Base-by-base conservation (phyloP, 2,797 vertebrate genomes). In the Chromobotia macracanthus region DNA sequence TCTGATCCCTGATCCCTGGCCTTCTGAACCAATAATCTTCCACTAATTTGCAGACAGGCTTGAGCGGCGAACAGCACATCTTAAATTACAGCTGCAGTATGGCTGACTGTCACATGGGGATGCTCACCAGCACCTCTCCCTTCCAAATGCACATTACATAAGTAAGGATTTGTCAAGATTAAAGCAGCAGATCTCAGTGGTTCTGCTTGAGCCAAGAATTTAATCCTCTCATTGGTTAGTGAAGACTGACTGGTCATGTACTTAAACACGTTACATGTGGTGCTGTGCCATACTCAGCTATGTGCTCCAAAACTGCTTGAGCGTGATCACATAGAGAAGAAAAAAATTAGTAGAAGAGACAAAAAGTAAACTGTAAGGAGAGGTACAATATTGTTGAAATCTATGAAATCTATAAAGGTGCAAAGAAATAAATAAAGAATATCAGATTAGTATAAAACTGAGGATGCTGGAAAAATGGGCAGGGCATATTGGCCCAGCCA, bases 111-210 rank as follows among this genome's bases (percentile, higher is more conserved):
- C 25, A 71, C n/a, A 58, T n/a, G 15, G 18, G 11, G 58, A 46
- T 58, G 48, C 76, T 76, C 58, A 71, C 21, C 65, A 41, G 41
- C 48, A 31, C 51, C 31, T 64, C 61, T 41, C 23, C 19, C 13
- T 46, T 67, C 8, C 38, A 38, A 72, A 65, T 60, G 25, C 68
- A 31, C 38, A 67, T 73, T 67, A 68, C 19, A 72, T n/a, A n/a
- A 73, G 35, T 9, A 65, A 60, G 75, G 60, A 72, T 72, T 72
- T 77, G 66, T 77, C 75, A 38, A 77, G 41, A 77, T 77, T 77
- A 60, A 60, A 21, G 55, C 53, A 65, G 48, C 64, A 80, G 38
- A 74, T 65, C 48, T 68, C 46, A 74, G 58, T 71, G 6, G 15
- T 58, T 70, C 50, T 51, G 58, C 41, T 18, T 38, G 48, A 64